Conservation (phyloP, 2,888 invertebrate genomes). For the Mesorhabditis belari region DNA sequence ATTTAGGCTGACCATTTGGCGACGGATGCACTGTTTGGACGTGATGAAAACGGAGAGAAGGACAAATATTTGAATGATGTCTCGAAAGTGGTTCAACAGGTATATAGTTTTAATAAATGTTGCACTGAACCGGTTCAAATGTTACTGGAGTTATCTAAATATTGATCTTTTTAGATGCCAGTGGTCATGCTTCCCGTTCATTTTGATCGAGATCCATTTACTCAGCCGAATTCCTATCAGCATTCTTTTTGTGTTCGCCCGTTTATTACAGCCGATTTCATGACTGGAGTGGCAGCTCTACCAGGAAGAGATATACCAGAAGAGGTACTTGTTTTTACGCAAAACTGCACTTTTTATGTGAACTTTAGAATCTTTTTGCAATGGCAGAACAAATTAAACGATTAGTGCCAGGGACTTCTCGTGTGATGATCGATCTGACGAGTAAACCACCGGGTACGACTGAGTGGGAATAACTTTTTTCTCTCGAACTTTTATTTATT, state of each 20-base stretch:
- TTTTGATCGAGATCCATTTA: constrained; percentile 72
- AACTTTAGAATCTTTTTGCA: constrained; percentile 73
- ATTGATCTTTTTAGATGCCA: constrained; percentile 71
- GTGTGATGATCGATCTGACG: constrained; percentile 92
- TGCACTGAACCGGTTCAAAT: no score
- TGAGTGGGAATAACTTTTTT: constrained; percentile 98
- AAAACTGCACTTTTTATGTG: not conserved
- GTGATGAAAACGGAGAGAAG: constrained; percentile 8
- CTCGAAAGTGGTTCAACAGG: constrained; percentile 19
- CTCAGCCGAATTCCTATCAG: constrained; percentile 58
- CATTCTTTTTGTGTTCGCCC: constrained; percentile 90
- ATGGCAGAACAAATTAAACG: constrained; percentile 75
- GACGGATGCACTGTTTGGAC: constrained; percentile 36
- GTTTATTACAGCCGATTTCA: constrained; percentile 92
- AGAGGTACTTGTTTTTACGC: constrained; percentile 51
- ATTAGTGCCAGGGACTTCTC: constrained; percentile 81
- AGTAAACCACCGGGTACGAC: constrained; percentile 98
- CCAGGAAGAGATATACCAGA: constrained; percentile 62
- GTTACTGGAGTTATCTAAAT: no score
- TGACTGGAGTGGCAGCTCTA: constrained; percentile 91
- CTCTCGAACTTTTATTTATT: no score
- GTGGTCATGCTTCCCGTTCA: constrained; percentile 77
- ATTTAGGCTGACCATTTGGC: constrained; percentile 27
- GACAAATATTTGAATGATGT: constrained; percentile 7
- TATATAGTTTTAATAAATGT: no score